Base-by-base conservation (phyloP, 2,888 invertebrate genomes). In the Oxyteleia sp. region DNA sequence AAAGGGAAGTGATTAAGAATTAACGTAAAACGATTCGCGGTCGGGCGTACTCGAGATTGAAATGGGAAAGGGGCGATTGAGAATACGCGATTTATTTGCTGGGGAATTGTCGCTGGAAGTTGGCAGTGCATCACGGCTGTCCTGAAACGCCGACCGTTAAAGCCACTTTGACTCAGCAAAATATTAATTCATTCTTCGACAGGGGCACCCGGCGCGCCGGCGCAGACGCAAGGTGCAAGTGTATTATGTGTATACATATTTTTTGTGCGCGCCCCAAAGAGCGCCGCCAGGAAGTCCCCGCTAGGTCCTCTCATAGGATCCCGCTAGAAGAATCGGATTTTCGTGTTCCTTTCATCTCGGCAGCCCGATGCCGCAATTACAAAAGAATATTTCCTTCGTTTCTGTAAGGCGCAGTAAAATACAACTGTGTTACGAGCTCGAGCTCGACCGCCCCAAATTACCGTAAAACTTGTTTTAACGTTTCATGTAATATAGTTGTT, bases 131-230 rank as follows among this genome's bases (percentile, higher is more conserved):
- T 63, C 66, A 57, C 61, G 69, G 53, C 35, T 35, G 57, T 51
- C 43, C 66, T 75, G 45, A 78, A 84, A 71, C 71, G 45, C 55
- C 64, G 66, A 66, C 71, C 71, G 75, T 80, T 80, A 43, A 80
- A 79, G 63, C 76, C 74, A 81, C 82, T 85, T 84, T 85, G 84
- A 87, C 85, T 87, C 84, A 80, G 84, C 85, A 61, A 85, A 86
- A 87, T 85, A 82, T 85, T 85, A 82, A 87, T 87, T 82, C 79
- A 79, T 83, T 76, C 82, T 55, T 75, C 84, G 79, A 72, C 66
- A 80, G 76, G 45, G 82, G 76, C 76, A 61, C 76, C 64, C 82
- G 82, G 69, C 66, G 43, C 18, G 47, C 53, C 35, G 71, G 53
- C 78, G 82, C 75, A 61, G 64, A 47, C 82, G 76, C 47, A 82